Base-by-base conservation (phyloP, 2,888 invertebrate genomes). In the Zygogramma bicolorata region DNA sequence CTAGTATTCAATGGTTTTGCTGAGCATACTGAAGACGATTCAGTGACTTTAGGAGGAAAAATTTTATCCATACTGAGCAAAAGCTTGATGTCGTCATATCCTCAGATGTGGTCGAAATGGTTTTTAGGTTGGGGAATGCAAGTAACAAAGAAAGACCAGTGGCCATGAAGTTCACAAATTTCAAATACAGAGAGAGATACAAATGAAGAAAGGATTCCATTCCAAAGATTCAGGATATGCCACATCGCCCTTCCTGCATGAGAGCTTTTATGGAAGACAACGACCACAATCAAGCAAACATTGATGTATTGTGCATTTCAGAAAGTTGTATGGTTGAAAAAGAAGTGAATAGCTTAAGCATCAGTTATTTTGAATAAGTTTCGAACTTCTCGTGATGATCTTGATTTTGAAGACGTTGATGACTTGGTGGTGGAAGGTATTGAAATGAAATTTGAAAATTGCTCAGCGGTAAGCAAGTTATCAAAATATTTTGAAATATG, bases 251-350 rank as follows among this genome's bases (percentile, higher is more conserved):
- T n/a, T n/a, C n/a, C n/a, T n/a, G n/a, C n/a, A n/a, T n/a, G n/a
- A n/a, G n/a, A n/a, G n/a, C n/a, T n/a, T n/a, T n/a, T n/a, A n/a
- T n/a, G n/a, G n/a, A n/a, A n/a, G n/a, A n/a, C n/a, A n/a, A n/a
- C n/a, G n/a, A n/a, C n/a, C n/a, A n/a, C n/a, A n/a, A n/a, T n/a
- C n/a, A n/a, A n/a, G n/a, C n/a, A n/a, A n/a, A n/a, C n/a, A n/a
- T n/a, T n/a, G n/a, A n/a, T n/a, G n/a, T 58, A 27, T 15, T 58
- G 58, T 58, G 58, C 58, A 58, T 58, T 58, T 13, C 58, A 27
- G 58, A 58, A 58, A 58, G 58, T 27, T 58, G 58, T 27, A 27
- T 27, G 29, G 29, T 29, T 58, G 58, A 58, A 27, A 58, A 15
- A 29, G 58, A 58, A 58, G 58, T 58, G 58, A n/a, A n/a, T n/a